Base-by-base conservation (phyloP, 1,140 invertebrate genomes). In the Belonocnema kinseyi region DNA sequence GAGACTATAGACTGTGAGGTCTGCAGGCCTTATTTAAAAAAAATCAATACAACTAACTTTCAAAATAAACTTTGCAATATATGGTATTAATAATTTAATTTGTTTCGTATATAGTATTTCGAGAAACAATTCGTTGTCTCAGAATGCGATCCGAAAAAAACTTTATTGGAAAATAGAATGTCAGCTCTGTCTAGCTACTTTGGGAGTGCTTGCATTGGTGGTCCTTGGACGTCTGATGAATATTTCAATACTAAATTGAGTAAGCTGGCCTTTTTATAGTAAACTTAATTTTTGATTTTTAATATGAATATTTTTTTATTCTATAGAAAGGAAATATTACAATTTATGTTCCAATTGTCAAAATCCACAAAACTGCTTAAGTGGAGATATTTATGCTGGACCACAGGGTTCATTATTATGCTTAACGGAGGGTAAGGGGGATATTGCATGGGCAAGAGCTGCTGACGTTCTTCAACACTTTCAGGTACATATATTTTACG, bases 351-450 rank as follows among this genome's bases (percentile, higher is more conserved):
- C 92, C 2, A 89, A 95, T 12, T 97, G 96, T 84, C 92, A 93
- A 16, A 92, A 93, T 87, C 92, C 93, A 0, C 77, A 84, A 7
- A 88, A 84, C 19, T 97, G 96, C 85, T 94, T 94, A 17, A 88
- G 90, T 0, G 91, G 90, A 46, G 97, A 98, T 87, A 95, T 94
- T 75, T 97, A 96, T 90, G 95, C 95, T 92, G 97, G 97, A 3
- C 92, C 94, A 72, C 92, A 94, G 70, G 97, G 97, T 11, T 94
- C 96, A 0, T 90, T 98, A 1, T 91, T 94, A 19, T 98, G 97
- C 85, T 89, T 98, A 12, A 94, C 94, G n/a, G 95, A 95, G 79
- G 94, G 94, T 26, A 91, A 91, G 6, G 97, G 96, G 0, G 95
- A 97, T 83, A 92, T 97, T 13, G 95, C 96, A 33, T 98, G 97